Percentiles rank a stretch among this genome's conserved stretches.
Evolutionary conservation across 2,113 vertebrate species (phyloP).

Genomic region (Bubo bubo): DNA sequence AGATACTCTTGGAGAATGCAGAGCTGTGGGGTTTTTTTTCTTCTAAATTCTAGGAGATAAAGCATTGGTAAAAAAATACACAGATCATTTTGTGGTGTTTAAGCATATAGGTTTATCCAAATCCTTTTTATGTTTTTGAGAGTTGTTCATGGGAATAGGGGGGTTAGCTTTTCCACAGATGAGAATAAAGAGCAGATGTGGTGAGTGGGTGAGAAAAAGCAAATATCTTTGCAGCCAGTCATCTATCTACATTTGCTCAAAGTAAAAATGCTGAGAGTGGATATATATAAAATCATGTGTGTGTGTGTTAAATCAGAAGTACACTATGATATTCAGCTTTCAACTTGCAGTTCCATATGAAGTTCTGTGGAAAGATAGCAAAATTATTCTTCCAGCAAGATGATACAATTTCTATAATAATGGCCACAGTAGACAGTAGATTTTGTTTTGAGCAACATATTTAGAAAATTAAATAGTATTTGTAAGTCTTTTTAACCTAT

Average conservation of each 20-base stretch:
- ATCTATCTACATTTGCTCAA: background rate
- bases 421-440: background rate
- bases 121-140: background rate
- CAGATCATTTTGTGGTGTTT: background rate
- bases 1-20: background rate
- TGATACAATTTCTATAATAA: background rate
- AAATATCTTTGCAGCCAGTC: slow-evolving; percentile 8
- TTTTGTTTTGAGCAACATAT: background rate
- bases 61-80: background rate
- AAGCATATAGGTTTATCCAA: background rate
- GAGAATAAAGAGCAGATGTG: slow-evolving; percentile 38
- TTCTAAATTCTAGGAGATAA: background rate
- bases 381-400: background rate
- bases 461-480: background rate
- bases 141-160: background rate
- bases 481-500: background rate
- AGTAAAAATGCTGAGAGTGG: slow-evolving; percentile 9
- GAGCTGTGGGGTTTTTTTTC: background rate
- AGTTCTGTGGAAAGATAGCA: background rate
- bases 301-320: slow-evolving; percentile 10
- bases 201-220: slow-evolving; percentile 1
- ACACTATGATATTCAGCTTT: background rate
- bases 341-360: background rate
- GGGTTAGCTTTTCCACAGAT: background rate
- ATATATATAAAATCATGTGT: background rate